These are phyloP conservation scores for Spea hammondii DNA, from an alignment of 2,797 vertebrate genomes.

Conservation along the genomic window DNA sequence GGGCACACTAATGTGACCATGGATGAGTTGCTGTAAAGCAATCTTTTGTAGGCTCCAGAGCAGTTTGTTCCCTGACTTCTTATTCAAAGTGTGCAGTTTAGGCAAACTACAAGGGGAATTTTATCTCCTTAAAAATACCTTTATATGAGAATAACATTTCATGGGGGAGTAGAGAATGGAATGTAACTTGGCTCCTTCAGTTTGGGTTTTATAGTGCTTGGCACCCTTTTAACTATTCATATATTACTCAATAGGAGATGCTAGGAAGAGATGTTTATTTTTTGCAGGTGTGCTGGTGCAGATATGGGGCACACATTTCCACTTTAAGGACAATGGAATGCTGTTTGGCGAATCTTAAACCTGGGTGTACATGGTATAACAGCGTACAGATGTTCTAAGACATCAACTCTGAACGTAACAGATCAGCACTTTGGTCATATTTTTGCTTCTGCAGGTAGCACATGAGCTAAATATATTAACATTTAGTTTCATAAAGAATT, in stretches of 20 bases:
- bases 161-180: slow-evolving; percentile 44
- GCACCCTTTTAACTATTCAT: slow-evolving; percentile 21
- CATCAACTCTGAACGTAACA: too few relatives aligned
- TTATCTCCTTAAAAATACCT: slow-evolving; percentile 41
- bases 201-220: slow-evolving; percentile 27
- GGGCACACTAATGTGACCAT: neutral
- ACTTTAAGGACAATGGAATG: neutral
- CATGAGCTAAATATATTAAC: too few relatives aligned
- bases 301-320: neutral
- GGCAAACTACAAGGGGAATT: slow-evolving; percentile 11
- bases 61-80: slow-evolving; percentile 6
- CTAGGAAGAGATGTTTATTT: slow-evolving; percentile 6
- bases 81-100: slow-evolving; percentile 12
- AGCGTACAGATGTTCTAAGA: too few relatives aligned
- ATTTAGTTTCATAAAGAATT: too few relatives aligned
- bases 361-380: too few relatives aligned
- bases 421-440: too few relatives aligned
- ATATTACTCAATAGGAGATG: slow-evolving; percentile 1
- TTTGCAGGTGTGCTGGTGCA: slow-evolving; percentile 30
- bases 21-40: neutral
- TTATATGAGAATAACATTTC: slow-evolving; percentile 25
- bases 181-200: slow-evolving; percentile 35
- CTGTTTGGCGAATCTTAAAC: neutral
- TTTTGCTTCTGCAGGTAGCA: too few relatives aligned
- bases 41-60: slow-evolving; percentile 8